Base-by-base conservation (phyloP, 2,113 vertebrate species). In the Orientallactaga bullata region DNA sequence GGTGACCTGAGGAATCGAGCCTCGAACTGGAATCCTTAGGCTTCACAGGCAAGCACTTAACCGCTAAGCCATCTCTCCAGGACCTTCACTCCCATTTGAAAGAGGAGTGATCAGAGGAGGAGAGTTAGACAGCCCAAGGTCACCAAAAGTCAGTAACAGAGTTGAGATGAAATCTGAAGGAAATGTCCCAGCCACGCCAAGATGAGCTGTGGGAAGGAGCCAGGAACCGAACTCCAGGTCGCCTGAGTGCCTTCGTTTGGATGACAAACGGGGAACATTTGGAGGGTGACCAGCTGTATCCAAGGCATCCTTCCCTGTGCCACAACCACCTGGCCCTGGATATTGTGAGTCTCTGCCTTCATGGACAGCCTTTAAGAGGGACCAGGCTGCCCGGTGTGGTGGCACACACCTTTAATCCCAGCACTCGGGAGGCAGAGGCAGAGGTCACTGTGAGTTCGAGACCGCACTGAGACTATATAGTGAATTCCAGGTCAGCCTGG, bases 61-160 rank as follows among this genome's bases (percentile, higher is more conserved):
- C n/a, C n/a, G n/a, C n/a, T n/a, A n/a, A n/a, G n/a, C n/a, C n/a
- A n/a, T n/a, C n/a, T n/a, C n/a, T n/a, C n/a, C n/a, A n/a, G n/a
- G n/a, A n/a, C n/a, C n/a, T n/a, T n/a, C n/a, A n/a, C n/a, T n/a
- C 26, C 76, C 15, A 18, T 69, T 78, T 69, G 16, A 91, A 89
- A 78, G 78, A 83, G 73, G 12, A 66, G 12, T 11, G 4, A 15
- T 21, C 5, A 1, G 20, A 77, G 35, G 35, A 55, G 58, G 37
- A 88, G 78, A 37, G 24, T 20, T 21, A 32, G 63, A 42, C 13
- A 39, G 7, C 35, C 79, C 47, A 24, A 58, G 66, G 37, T 68
- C 39, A 69, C 74, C 35, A 51, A 73, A 26, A 35, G 35, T 26
- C 8, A 30, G 58, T 26, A 61, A 89, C 0, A 5, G 71, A 73